Percentiles rank a stretch among this genome's conserved stretches.
Evolutionary conservation across 2,888 invertebrate genomes (phyloP).

Genomic region (Pristionchus exspectatus): DNA sequence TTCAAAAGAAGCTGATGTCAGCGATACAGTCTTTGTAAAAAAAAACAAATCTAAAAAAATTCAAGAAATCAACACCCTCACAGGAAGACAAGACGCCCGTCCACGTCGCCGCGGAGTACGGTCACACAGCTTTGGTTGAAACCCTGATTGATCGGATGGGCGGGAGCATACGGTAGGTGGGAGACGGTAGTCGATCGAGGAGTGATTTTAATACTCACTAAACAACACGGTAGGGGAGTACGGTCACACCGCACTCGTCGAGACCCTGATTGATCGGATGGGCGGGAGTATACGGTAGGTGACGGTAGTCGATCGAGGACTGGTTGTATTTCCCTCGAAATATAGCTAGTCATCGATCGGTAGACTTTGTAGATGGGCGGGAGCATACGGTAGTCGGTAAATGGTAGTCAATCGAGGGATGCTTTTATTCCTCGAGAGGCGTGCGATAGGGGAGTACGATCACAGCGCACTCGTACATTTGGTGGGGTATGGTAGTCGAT

Average conservation of each 20-base stretch:
- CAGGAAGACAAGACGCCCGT: conserved; percentile 93
- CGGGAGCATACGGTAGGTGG: conserved; percentile 84
- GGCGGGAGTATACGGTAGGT: conserved; percentile 86
- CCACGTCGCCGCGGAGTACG: conserved; percentile 97
- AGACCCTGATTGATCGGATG: conserved; percentile 96
- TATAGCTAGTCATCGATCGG: too few relatives aligned
- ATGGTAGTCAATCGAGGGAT: too few relatives aligned
- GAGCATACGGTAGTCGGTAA: too few relatives aligned
- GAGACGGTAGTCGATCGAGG: background rate
- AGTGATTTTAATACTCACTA: background rate
- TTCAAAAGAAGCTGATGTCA: too few relatives aligned
- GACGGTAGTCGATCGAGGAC: background rate
- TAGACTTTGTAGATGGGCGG: too few relatives aligned
- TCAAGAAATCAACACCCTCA: conserved; percentile 48
- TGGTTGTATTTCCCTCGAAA: background rate
- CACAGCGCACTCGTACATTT: too few relatives aligned
- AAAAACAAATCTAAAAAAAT: background rate
- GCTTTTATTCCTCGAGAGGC: too few relatives aligned
- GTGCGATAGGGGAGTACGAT: too few relatives aligned
- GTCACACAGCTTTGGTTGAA: conserved; percentile 95
- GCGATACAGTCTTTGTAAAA: background rate
- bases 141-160: conserved; percentile 97
- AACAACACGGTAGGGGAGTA: too few relatives aligned
- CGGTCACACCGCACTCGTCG: conserved; percentile 95
- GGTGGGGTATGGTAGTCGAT: too few relatives aligned